These are phyloP conservation scores for Babyrousa celebensis DNA, from an alignment of 2,797 vertebrate genomes.

Conservation along the genomic window DNA sequence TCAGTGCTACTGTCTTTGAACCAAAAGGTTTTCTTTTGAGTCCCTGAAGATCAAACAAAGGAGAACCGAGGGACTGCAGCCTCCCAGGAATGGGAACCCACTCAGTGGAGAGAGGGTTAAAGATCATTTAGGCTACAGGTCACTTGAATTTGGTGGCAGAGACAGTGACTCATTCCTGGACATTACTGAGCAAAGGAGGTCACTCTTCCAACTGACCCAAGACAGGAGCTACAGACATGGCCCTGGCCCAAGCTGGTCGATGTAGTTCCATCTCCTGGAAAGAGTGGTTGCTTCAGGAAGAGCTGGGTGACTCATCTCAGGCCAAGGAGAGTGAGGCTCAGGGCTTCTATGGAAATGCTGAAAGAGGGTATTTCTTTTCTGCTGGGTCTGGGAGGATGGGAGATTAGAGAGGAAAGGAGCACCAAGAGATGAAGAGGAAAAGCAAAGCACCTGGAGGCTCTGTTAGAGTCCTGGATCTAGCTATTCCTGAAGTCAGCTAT, in stretches of 20 bases:
- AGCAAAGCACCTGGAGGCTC: not conserved
- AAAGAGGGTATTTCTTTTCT: conserved; percentile 16
- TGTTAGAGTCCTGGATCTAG: conserved; percentile 14
- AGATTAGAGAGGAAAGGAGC: not conserved
- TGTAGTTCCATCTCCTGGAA: not conserved
- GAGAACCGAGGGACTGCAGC: not conserved
- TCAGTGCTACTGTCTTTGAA: not conserved
- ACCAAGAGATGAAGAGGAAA: not conserved
- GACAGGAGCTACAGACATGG: not conserved
- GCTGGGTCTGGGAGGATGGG: not conserved
- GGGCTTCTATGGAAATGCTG: not conserved
- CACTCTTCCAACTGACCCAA: not conserved
- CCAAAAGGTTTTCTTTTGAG: not conserved
- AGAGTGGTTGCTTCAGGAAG: not conserved
- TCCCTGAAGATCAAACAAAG: not conserved
- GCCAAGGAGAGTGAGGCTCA: not conserved
- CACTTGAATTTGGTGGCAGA: not conserved
- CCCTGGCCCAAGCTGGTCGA: not conserved
- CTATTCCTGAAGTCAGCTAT: not conserved
- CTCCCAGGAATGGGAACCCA: not conserved
- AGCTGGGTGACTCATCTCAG: not conserved
- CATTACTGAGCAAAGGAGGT: not conserved
- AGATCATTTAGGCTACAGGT: not conserved
- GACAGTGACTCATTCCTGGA: not conserved
- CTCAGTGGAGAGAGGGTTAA: not conserved